Evolutionary conservation across 1,140 invertebrate species (phyloP).

Genomic region (Octopus bimaculoides): DNA sequence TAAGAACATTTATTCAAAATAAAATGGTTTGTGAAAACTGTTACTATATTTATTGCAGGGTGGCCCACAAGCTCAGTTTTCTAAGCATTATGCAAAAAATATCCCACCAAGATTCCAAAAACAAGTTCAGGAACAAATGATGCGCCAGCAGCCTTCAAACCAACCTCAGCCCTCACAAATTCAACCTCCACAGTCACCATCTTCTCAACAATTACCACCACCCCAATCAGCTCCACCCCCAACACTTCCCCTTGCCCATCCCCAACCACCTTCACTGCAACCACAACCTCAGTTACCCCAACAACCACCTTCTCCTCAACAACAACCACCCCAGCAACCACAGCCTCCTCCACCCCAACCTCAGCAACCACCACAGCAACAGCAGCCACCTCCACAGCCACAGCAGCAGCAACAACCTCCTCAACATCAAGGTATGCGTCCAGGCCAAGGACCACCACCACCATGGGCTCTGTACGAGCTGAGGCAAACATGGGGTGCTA

Average conservation of each 20-base stretch:
- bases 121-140: conserved; percentile 57
- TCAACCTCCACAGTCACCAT: conserved; percentile 30
- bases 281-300: conserved; percentile 40
- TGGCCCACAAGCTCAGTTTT: conserved; percentile 41
- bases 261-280: conserved; percentile 17
- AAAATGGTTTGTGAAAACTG: too few species aligned
- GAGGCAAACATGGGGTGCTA: conserved; percentile 41
- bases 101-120: conserved; percentile 79
- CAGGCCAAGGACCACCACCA: conserved; percentile 45
- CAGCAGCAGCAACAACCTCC: conserved; percentile 22
- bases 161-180: conserved; percentile 17
- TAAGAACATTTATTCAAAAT: too few species aligned
- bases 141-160: conserved; percentile 28
- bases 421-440: conserved; percentile 36
- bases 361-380: conserved; percentile 25
- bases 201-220: conserved; percentile 28
- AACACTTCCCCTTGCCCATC: background rate
- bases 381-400: conserved; percentile 9
- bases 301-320: conserved; percentile 39
- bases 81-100: conserved; percentile 72
- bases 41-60: conserved; percentile 16
- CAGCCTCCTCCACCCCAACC: conserved; percentile 32
- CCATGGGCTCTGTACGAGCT: conserved; percentile 46
- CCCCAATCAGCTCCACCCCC: conserved; percentile 27
- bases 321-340: conserved; percentile 31